Evolutionary conservation across 2,888 invertebrate species (phyloP), one percentile per base, ranked within the genome.

Genomic region (Teinopalpus imperialis): DNA sequence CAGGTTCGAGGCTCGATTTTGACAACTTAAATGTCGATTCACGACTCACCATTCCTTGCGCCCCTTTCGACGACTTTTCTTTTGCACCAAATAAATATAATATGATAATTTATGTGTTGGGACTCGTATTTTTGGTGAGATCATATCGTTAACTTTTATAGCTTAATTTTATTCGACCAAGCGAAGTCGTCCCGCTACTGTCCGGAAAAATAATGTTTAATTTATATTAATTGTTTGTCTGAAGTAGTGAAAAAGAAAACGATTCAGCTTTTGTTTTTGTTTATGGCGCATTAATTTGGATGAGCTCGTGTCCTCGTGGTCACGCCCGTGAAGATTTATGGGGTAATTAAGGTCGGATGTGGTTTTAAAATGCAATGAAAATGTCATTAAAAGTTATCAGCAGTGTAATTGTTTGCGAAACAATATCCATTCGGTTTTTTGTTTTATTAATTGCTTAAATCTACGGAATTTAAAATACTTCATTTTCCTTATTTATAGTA

Each of bases 101-200:
- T 70, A 66, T 63, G 66, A 69, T 70, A 70, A 73, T 71, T 67
- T 76, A 78, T 73, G 64, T 60, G 50, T 56, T 61, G 52, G 56
- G 61, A 51, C 42, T 55, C 34, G 6, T 29, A 14, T 45, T 66
- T 57, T 61, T 59, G 54, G 56, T 52, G 48, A 62, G 72, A 79
- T 74, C 60, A 63, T 74, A 71, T 79, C 73, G 63, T 75, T 66
- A 70, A 74, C 54, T 74, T 78, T 81, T 80, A 80, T 74, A 64
- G 66, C 80, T 79, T 76, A 74, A 81, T 81, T 76, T 71, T 56
- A 57, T 70, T 69, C 68, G 60, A 27, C 48, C 64, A 63, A 63
- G 53, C 60, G 54, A 51, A 51, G 45, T 18, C 54, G 49, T 54
- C 36, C 40, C 39, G 23, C 44, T 43, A 36, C 36, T 21, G 27